Evolutionary conservation across 2,113 vertebrate genomes (phyloP).

Genomic region (Campylomormyrus tamandua): DNA sequence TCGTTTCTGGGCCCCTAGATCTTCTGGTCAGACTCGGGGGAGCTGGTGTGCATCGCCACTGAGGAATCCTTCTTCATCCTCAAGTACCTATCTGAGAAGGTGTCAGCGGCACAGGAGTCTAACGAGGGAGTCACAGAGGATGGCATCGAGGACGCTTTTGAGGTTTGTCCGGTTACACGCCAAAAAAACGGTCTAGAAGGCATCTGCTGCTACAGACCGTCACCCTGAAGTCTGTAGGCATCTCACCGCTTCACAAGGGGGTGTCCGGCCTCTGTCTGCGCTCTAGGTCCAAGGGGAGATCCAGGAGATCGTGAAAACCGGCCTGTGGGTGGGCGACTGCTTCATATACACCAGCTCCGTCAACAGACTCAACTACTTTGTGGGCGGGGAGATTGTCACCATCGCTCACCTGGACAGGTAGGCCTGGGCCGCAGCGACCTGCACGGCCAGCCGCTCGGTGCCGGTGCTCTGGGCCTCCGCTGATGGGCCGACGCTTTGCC

Average conservation of each 20-base stretch:
- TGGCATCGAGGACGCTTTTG: constrained; percentile 96
- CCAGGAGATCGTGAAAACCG: constrained; percentile 96
- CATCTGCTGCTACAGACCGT: neutral
- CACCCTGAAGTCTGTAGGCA: neutral
- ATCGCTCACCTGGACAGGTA: constrained; percentile 97
- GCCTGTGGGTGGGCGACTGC: constrained; percentile 96
- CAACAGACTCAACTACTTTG: constrained; percentile 96
- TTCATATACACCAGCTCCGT: constrained; percentile 99
- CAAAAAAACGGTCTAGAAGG: neutral
- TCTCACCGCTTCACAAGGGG: neutral
- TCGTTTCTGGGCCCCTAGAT: constrained; percentile 59
- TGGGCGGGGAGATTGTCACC: constrained; percentile 97
- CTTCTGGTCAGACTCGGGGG: constrained; percentile 98
- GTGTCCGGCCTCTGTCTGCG: neutral
- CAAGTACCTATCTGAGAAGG: constrained; percentile 90
- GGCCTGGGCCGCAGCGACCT: neutral
- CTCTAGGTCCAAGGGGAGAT: constrained; percentile 93
- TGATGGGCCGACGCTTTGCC: neutral
- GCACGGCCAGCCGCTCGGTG: neutral
- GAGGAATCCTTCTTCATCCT: constrained; percentile 98
- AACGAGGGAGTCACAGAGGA: constrained; percentile 95
- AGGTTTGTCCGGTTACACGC: constrained; percentile 55
- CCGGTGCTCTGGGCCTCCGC: neutral
- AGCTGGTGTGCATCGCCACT: constrained; percentile 95
- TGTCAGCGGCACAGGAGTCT: constrained; percentile 86